Evolutionary conservation across 2,888 invertebrate genomes (phyloP).

Genomic region (Oxytorus armatus): DNA sequence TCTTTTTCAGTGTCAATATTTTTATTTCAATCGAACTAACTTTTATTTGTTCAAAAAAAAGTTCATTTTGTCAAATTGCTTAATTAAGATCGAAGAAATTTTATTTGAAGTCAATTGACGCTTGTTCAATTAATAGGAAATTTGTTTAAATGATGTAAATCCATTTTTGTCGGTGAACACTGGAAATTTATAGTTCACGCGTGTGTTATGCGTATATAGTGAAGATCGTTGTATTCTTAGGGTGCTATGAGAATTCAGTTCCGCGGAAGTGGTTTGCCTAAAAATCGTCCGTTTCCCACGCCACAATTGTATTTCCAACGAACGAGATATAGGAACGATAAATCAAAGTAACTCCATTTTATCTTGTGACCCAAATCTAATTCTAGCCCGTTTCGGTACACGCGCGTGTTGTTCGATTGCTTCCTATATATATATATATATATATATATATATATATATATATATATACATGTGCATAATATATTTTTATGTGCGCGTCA

Average conservation of each 20-base stretch:
- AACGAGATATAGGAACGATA: constrained; percentile 16
- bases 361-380: constrained; percentile 59
- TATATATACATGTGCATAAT: constrained; percentile 1
- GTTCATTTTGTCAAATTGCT: constrained; percentile 29
- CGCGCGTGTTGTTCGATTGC: constrained; percentile 33
- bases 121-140: too few species aligned
- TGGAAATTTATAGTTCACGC: too few species aligned
- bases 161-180: too few species aligned
- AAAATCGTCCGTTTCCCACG: neutral
- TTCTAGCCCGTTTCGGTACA: constrained; percentile 31
- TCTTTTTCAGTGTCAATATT: too few species aligned
- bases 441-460: constrained; percentile 2
- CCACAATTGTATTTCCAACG: constrained; percentile 49
- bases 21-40: too few species aligned
- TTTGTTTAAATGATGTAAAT: too few species aligned
- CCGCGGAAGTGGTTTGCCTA: neutral
- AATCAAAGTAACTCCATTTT: constrained; percentile 58
- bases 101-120: too few species aligned
- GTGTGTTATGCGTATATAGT: neutral
- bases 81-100: too few species aligned
- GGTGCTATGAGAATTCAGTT: neutral
- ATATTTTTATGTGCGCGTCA: constrained; percentile 4
- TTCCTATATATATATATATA: constrained; percentile 1
- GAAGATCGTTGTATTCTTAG: too few species aligned
- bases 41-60: neutral